Conservation (phyloP, 2,888 invertebrate genomes). For the Hirtodrosophila confusa region DNA sequence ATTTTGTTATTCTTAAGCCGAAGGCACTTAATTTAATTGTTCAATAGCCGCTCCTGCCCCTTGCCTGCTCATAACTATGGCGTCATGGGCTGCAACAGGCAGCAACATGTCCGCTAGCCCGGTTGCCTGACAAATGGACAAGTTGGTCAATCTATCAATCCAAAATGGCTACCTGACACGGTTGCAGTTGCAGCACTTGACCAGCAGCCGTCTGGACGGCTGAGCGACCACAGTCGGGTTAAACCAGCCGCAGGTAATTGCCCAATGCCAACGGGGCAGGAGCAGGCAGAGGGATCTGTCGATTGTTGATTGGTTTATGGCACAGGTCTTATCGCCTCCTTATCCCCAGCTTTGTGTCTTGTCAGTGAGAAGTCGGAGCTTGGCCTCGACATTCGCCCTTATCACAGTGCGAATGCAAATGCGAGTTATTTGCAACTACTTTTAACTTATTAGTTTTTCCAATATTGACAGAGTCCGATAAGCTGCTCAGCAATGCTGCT, state of each 20-base stretch:
- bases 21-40: conserved; percentile 48
- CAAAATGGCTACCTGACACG: conserved; percentile 38
- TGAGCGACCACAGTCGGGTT: not conserved
- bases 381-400: conserved; percentile 3
- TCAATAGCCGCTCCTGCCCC: not conserved
- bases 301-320: conserved; percentile 31
- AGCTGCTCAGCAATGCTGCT: conserved; percentile 11
- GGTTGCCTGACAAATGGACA: conserved; percentile 1
- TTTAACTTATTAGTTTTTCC: conserved; percentile 7
- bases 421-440: conserved; percentile 1
- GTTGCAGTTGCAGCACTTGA: conserved; percentile 25
- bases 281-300: not conserved
- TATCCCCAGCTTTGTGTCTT: not conserved
- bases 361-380: not conserved
- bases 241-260: conserved; percentile 23
- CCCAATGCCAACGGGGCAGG: not conserved
- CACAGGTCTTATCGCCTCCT: conserved; percentile 3
- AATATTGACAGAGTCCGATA: conserved; percentile 27
- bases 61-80: conserved; percentile 17
- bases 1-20: conserved; percentile 13
- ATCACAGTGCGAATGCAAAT: conserved; percentile 28
- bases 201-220: not conserved
- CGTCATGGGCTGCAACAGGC: conserved; percentile 30
- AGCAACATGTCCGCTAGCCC: conserved; percentile 33
- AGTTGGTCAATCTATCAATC: conserved; percentile 3